phyloP scores from a whole-genome alignment of 2,797 vertebrate genomes.

The Xyrichtys novacula region DNA sequence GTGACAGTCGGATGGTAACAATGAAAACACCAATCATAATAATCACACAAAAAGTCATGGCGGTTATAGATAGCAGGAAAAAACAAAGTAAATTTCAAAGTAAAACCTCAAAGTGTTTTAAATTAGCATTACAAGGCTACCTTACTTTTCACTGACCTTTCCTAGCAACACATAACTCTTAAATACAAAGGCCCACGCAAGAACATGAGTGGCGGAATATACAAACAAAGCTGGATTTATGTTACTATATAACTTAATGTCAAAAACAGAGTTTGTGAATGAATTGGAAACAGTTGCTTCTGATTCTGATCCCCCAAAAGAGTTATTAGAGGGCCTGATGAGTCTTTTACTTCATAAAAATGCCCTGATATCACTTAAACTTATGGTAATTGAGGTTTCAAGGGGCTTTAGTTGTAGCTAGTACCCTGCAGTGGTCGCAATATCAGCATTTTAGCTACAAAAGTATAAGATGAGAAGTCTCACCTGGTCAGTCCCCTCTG shows the following conservation, averaged over 20 bases:
- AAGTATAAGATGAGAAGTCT: constrained; percentile 10
- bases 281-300: neutral
- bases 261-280: neutral
- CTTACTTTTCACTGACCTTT: neutral
- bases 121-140: too few species aligned
- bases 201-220: neutral
- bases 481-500: constrained; percentile 48
- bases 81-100: neutral
- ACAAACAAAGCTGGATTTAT: neutral
- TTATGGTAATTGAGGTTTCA: neutral
- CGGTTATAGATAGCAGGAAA: neutral
- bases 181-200: neutral
- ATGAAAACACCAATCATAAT: neutral
- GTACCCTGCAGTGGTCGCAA: neutral
- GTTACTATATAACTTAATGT: neutral
- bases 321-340: neutral
- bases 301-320: neutral
- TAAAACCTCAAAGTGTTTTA: neutral
- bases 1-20: neutral
- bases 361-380: too few species aligned
- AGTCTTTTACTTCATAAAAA: neutral
- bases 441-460: neutral
- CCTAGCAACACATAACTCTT: neutral
- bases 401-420: neutral
- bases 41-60: neutral